phyloP scores from a whole-genome alignment of 2,797 vertebrate species.

The Lepilemur ruficaudatus region DNA sequence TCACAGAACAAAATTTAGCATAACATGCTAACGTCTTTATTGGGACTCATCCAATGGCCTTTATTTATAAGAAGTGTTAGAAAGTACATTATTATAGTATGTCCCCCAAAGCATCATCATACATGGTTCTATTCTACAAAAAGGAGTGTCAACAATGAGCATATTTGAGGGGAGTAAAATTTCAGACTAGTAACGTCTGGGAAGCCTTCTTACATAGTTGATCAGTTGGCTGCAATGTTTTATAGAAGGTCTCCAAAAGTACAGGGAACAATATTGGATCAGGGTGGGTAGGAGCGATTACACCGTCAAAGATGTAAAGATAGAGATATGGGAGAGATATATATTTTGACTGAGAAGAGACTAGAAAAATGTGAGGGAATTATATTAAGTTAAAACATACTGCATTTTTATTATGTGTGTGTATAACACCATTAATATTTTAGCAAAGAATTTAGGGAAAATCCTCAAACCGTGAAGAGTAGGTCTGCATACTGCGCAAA shows the following conservation, averaged over 20 bases:
- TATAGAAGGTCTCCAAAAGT: background rate
- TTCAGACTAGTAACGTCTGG: background rate
- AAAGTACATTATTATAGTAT: slow-evolving; percentile 2
- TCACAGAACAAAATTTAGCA: background rate
- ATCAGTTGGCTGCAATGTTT: background rate
- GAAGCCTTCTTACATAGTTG: background rate
- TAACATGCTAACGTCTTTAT: background rate
- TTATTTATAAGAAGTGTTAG: background rate
- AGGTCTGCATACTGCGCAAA: background rate
- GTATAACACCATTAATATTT: background rate
- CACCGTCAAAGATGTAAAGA: background rate
- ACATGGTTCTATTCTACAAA: background rate
- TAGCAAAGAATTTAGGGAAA: slow-evolving; percentile 16
- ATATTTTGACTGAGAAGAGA: background rate
- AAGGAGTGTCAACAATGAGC: background rate
- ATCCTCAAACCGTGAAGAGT: background rate
- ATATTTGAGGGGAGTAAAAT: background rate
- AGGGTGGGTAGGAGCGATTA: background rate
- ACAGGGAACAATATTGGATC: background rate
- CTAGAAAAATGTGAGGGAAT: background rate
- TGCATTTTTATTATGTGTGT: background rate
- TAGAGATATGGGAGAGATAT: background rate
- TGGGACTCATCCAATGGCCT: background rate
- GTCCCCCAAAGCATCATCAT: background rate
- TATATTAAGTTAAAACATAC: slow-evolving; percentile 6